Evolutionary conservation across 92 coral and sea anemone genomes (phyloP), one percentile per base, ranked within the genome.

Genomic region (Anthopleura xanthogrammica): DNA sequence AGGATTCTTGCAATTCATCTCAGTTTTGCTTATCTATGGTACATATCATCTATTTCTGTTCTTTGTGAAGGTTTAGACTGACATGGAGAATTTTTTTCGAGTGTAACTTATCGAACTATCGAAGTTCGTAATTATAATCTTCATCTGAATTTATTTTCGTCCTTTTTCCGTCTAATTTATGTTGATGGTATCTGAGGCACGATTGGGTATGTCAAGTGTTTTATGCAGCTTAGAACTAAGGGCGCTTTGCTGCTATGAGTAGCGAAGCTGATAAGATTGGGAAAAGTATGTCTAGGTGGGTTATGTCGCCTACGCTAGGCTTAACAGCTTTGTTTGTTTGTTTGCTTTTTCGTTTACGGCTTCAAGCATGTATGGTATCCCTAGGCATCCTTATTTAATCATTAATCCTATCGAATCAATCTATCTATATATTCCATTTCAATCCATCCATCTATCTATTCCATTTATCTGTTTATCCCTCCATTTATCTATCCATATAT

Each of bases 41-140:
- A 24, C 1, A 29, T 29, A 29, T 29, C 29, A n/a, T 62, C 29
- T 6, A 7, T 62, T 62, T 19, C 22, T 62, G 36, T 62, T 62
- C 70, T 62, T 62, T 7, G 36, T 19, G 9, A 62, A 19, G 24
- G 7, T 19, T 24, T 62, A 19, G 10, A 29, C 70, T 19, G 13
- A 19, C 70, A 62, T 62, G 13, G 29, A 5, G 36, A 5, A 6
- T 62, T 19, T 62, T 22, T 62, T 6, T 68, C 74, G 74, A 68
- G 74, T 68, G 41, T 23, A 68, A 23, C 74, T 68, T 68, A 29
- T 68, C 74, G 41, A 36, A 68, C 74, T 68, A 29, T 68, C 74
- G 74, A 23, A 68, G 7, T 68, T 68, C 74, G 1, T 24, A 62
- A 62, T 68, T 11, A 3, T n/a, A 29, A 36, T 10, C 42, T 36